These are phyloP conservation scores for Clavelina lepadiformis DNA, from an alignment of 23 tunicate species.

Conservation along the genomic window DNA sequence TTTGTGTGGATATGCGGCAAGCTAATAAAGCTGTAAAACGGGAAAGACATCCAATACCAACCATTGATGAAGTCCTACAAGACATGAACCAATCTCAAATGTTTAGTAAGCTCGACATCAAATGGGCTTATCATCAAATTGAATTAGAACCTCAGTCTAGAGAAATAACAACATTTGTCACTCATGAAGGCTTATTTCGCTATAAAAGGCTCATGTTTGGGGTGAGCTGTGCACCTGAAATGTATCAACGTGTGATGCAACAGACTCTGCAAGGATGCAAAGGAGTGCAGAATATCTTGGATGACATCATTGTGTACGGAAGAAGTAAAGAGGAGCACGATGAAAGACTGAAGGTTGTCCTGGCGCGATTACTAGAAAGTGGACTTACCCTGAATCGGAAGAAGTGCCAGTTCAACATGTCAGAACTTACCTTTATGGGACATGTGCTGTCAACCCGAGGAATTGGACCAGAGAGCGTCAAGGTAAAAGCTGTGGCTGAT, in stretches of 20 bases:
- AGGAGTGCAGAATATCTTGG: constrained; percentile 15
- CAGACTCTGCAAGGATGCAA: constrained; percentile 5
- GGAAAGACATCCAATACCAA: constrained; percentile 14
- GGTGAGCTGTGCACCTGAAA: constrained; percentile 11
- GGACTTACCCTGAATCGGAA: neutral
- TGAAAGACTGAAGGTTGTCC: neutral
- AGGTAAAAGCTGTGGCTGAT: no score
- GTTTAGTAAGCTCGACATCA: constrained; percentile 9
- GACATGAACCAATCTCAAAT: constrained; percentile 3
- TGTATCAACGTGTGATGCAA: constrained; percentile 9
- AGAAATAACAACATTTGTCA: constrained; percentile 13
- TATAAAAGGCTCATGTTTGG: constrained; percentile 7
- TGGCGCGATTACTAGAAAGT: neutral
- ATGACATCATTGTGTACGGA: constrained; percentile 18
- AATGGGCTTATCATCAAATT: constrained; percentile 22
- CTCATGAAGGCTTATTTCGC: constrained; percentile 7
- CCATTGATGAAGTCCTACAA: constrained; percentile 4
- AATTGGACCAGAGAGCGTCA: neutral
- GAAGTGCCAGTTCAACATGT: neutral
- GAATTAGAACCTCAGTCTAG: constrained; percentile 16
- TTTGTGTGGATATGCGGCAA: constrained; percentile 16
- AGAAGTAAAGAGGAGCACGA: neutral
- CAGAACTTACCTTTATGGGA: constrained; percentile 1
- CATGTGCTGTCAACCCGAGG: constrained; percentile 4
- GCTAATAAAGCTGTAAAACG: constrained; percentile 4